These are phyloP conservation scores for Hyles vespertilio DNA, from an alignment of 1,140 invertebrate genomes.

Conservation along the genomic window DNA sequence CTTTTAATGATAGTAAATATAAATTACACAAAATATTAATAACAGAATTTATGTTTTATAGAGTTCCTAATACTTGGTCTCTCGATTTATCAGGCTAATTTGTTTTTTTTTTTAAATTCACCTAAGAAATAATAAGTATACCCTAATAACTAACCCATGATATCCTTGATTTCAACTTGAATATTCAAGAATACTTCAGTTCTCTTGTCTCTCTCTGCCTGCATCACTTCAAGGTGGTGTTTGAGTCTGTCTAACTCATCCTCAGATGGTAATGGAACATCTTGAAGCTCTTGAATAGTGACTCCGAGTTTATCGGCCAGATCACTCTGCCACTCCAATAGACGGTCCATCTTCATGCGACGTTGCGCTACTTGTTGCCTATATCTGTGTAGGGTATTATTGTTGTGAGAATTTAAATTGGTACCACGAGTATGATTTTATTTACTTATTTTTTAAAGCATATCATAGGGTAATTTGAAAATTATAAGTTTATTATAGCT, in stretches of 20 bases:
- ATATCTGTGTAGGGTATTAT: constrained; percentile 34
- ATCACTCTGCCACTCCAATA: constrained; percentile 63
- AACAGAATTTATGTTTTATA: no score
- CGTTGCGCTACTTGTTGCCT: constrained; percentile 61
- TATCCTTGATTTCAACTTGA: constrained; percentile 74
- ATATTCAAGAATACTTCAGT: constrained; percentile 71
- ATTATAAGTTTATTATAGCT: no score
- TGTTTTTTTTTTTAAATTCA: not conserved
- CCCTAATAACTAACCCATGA: constrained; percentile 58
- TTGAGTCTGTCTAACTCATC: constrained; percentile 73
- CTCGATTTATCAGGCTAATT: no score
- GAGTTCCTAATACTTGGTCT: no score
- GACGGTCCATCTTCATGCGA: constrained; percentile 52
- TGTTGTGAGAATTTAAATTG: no score
- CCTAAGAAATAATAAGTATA: constrained; percentile 8
- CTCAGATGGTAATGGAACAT: constrained; percentile 71
- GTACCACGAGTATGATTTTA: no score
- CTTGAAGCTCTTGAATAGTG: constrained; percentile 58
- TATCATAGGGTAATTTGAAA: no score
- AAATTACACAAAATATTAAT: no score
- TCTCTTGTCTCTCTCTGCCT: constrained; percentile 74
- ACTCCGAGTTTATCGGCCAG: constrained; percentile 65
- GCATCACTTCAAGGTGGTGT: constrained; percentile 72
- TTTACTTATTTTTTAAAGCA: no score
- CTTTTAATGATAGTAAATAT: no score